Percentiles rank a stretch among this genome's conserved stretches.
These are phyloP conservation scores for Pyxicephalus adspersus DNA, from an alignment of 2,113 vertebrate genomes.

Conservation along the genomic window DNA sequence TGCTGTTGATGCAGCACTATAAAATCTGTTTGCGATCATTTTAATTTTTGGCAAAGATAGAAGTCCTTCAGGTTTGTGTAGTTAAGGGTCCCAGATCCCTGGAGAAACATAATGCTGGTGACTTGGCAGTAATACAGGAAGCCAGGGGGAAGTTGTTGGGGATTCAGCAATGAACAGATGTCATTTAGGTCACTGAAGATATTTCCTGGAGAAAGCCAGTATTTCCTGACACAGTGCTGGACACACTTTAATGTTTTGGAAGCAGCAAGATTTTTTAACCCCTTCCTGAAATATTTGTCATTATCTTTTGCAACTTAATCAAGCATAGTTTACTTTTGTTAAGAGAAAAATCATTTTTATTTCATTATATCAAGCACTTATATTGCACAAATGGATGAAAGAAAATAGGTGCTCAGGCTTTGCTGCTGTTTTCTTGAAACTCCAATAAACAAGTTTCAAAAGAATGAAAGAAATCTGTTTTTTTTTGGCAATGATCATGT, in stretches of 20 bases:
- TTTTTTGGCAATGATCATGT: no score
- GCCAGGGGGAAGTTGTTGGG: slow-evolving; percentile 66
- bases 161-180: slow-evolving; percentile 59
- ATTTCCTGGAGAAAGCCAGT: slow-evolving; percentile 61
- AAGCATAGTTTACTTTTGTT: no score
- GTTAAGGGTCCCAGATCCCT: slow-evolving; percentile 9
- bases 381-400: no score
- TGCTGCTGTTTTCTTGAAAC: no score
- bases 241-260: slow-evolving; percentile 36
- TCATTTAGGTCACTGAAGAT: slow-evolving; percentile 15
- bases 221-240: slow-evolving; percentile 1
- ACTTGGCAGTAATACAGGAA: slow-evolving; percentile 59
- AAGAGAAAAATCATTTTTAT: no score
- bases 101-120: slow-evolving; percentile 20
- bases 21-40: slow-evolving; percentile 19
- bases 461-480: no score
- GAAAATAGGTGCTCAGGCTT: no score
- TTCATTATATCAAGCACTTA: no score
- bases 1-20: slow-evolving; percentile 10
- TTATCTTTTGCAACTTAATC: no score
- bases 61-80: background rate
- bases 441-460: no score
- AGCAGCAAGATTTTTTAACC: slow-evolving; percentile 34
- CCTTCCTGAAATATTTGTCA: background rate
- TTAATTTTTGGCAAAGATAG: slow-evolving; percentile 10